Evolutionary conservation across 2,797 vertebrate genomes (phyloP).

Genomic region (Sciaenops ocellatus): DNA sequence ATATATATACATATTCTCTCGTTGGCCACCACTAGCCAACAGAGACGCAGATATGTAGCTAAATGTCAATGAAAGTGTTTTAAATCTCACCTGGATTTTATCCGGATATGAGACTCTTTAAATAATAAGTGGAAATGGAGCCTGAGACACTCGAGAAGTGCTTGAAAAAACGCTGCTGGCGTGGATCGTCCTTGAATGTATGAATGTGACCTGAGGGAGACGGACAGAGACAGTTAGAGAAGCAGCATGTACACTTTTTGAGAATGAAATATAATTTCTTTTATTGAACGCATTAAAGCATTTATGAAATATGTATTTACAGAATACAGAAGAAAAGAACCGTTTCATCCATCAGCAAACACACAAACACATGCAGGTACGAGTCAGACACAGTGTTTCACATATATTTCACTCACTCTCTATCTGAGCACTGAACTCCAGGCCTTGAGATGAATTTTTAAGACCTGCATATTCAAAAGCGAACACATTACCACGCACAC

Average conservation of each 20-base stretch:
- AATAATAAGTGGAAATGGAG: background rate
- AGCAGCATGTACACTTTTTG: background rate
- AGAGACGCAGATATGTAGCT: no score
- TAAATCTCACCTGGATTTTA: background rate
- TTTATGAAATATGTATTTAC: no score
- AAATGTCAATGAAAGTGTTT: background rate
- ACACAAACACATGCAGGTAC: background rate
- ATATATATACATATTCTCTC: no score
- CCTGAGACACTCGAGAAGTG: background rate
- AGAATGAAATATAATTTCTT: no score
- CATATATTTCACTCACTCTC: conserved; percentile 22
- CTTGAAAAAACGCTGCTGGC: background rate
- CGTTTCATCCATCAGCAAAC: no score
- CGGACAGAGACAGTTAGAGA: background rate
- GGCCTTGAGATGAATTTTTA: conserved; percentile 57
- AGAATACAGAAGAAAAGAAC: no score
- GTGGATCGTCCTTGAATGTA: background rate
- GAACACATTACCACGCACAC: conserved; percentile 15
- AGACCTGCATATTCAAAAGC: conserved; percentile 67
- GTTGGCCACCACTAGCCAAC: no score
- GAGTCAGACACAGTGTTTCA: conserved; percentile 5
- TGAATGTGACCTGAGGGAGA: background rate
- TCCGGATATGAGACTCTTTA: background rate
- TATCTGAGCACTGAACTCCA: conserved; percentile 31
- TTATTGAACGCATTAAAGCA: no score